phyloP scores from a whole-genome alignment of 2,888 invertebrate genomes.

The Microdon myrmicae region DNA sequence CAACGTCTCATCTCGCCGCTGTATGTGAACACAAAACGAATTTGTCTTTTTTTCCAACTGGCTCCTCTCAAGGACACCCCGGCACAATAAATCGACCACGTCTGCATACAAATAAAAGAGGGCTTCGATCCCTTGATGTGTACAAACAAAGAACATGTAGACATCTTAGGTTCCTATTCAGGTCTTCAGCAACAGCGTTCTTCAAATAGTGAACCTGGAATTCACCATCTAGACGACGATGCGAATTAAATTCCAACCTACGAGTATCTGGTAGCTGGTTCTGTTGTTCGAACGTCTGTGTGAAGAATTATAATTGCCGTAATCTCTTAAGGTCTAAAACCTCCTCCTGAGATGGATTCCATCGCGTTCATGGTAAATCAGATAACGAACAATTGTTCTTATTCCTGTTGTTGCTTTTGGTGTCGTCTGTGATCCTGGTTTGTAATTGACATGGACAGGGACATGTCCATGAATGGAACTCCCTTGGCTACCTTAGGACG shows the following conservation, averaged over 20 bases:
- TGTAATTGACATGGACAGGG: no score
- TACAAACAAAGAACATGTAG: slow-evolving; percentile 34
- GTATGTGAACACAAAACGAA: no score
- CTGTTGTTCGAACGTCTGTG: slow-evolving; percentile 3
- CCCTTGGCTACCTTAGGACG: neutral
- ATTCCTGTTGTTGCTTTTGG: no score
- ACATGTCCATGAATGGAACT: slow-evolving; percentile 17
- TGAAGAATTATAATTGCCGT: slow-evolving; percentile 32
- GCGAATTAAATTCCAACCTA: slow-evolving; percentile 3
- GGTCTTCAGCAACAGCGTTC: neutral
- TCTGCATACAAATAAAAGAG: no score
- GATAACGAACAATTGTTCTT: slow-evolving; percentile 11
- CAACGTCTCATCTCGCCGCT: no score
- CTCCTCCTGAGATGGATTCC: slow-evolving; percentile 7
- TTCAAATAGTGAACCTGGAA: slow-evolving; percentile 3
- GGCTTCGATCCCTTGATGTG: slow-evolving; percentile 20
- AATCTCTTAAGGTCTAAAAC: slow-evolving; percentile 1
- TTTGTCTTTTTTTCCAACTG: no score
- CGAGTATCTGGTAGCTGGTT: slow-evolving; percentile 11
- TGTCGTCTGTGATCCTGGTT: no score
- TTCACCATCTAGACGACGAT: slow-evolving; percentile 17
- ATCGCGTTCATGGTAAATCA: neutral
- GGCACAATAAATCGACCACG: no score
- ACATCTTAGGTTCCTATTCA: neutral
- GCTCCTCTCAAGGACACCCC: no score